These are phyloP conservation scores for Drosophila hamatofila DNA, from an alignment of 2,888 invertebrate genomes.

Conservation along the genomic window DNA sequence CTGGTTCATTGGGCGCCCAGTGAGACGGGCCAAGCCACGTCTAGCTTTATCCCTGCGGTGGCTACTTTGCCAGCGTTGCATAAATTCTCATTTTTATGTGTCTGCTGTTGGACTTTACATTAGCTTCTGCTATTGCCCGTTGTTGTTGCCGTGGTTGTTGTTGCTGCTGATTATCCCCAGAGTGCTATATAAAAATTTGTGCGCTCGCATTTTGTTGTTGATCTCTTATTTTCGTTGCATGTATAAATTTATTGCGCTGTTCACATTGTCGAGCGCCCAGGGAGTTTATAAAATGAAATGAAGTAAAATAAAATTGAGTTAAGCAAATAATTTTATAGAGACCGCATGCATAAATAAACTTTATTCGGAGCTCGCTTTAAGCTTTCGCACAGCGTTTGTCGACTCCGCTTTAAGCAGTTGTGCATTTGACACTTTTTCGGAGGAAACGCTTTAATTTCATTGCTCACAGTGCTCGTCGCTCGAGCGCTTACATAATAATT, in stretches of 20 bases:
- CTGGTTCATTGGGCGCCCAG: conserved; percentile 41
- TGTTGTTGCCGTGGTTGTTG: conserved; percentile 19
- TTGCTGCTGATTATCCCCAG: conserved; percentile 70
- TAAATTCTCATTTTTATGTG: conserved; percentile 77
- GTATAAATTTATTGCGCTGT: conserved; percentile 66
- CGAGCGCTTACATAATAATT: conserved; percentile 75
- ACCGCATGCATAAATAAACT: conserved; percentile 6
- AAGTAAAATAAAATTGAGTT: conserved; percentile 49
- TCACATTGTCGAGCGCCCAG: conserved; percentile 38
- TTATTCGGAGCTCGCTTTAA: background rate
- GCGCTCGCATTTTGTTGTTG: conserved; percentile 55
- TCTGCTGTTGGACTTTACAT: conserved; percentile 74
- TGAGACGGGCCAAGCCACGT: conserved; percentile 14
- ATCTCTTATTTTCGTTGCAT: conserved; percentile 58
- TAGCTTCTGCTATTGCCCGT: conserved; percentile 48
- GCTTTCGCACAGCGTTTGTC: background rate
- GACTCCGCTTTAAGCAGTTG: conserved; percentile 4
- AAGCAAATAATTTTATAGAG: conserved; percentile 21
- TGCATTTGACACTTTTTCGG: conserved; percentile 12
- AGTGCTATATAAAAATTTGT: conserved; percentile 74
- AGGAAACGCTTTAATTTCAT: conserved; percentile 70
- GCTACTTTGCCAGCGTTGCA: conserved; percentile 63
- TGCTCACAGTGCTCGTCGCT: conserved; percentile 52
- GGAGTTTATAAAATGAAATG: conserved; percentile 50
- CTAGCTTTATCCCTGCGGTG: conserved; percentile 48